Conservation (phyloP, 2,797 vertebrate species). For the Falco cherrug region DNA sequence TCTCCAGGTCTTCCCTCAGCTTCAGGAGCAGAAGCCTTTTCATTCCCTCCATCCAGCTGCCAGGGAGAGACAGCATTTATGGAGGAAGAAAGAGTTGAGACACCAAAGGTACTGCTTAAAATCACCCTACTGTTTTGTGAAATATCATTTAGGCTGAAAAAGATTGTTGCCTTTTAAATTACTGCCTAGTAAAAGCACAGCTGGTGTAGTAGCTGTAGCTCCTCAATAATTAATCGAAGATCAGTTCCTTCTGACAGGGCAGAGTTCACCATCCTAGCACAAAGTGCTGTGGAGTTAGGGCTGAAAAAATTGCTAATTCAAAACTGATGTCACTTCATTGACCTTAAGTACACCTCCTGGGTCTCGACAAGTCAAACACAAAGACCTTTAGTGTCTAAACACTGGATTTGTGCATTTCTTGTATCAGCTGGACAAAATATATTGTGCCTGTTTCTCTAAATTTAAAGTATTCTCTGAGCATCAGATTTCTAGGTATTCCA, state of each 20-base stretch:
- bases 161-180: background rate
- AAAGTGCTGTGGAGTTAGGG: background rate
- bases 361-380: background rate
- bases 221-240: background rate
- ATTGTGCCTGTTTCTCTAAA: background rate
- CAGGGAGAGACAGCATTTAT: conserved; percentile 87
- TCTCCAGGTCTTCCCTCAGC: conserved; percentile 82
- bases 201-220: background rate
- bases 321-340: background rate
- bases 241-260: background rate
- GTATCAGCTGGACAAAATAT: background rate
- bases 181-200: background rate
- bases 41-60: conserved; percentile 84
- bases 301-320: background rate
- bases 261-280: background rate
- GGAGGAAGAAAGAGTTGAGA: conserved; percentile 91
- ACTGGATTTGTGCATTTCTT: background rate
- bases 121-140: background rate
- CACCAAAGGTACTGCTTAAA: conserved; percentile 85
- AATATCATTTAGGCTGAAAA: background rate
- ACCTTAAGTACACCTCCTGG: background rate
- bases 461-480: background rate
- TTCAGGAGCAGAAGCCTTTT: conserved; percentile 83
- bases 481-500: background rate
- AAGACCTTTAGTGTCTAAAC: background rate